Conservation (phyloP, 2,888 invertebrate species). For the Patella caerulea region DNA sequence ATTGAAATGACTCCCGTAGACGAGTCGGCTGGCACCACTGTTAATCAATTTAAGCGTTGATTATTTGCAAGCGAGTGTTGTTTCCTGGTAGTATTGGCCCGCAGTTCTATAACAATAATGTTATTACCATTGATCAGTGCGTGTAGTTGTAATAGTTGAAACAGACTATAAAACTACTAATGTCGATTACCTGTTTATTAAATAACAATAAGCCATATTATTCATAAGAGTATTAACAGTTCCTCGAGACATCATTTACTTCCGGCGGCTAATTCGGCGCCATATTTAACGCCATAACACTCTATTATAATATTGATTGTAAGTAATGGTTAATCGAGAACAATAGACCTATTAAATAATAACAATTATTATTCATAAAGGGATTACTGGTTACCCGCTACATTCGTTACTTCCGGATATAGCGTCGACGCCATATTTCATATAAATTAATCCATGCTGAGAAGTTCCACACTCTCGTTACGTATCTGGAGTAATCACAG, state of each 20-base stretch:
- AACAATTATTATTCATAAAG: neutral
- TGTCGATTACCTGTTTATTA: too few species aligned
- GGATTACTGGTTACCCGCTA: constrained; percentile 2
- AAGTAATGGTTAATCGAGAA: constrained; percentile 1
- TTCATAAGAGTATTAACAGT: too few species aligned
- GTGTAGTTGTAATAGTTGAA: too few species aligned
- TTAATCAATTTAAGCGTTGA: too few species aligned
- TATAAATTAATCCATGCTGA: neutral
- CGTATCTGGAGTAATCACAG: neutral
- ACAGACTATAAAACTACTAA: too few species aligned
- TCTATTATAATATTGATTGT: neutral
- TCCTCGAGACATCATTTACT: neutral
- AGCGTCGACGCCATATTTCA: constrained; percentile 5
- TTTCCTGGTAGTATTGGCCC: too few species aligned
- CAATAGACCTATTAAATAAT: constrained; percentile 4
- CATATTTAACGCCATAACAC: neutral
- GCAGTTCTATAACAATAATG: too few species aligned
- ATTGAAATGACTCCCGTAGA: too few species aligned
- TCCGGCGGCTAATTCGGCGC: constrained; percentile 4
- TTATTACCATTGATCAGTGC: too few species aligned
- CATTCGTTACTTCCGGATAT: constrained; percentile 6
- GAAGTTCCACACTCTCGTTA: constrained; percentile 9
- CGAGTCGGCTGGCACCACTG: too few species aligned
- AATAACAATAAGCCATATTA: too few species aligned
- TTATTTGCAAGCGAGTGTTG: too few species aligned